Evolutionary conservation across 2,888 invertebrate genomes (phyloP), one percentile per base, ranked within the genome.

Genomic region (Tromatobia lineatoria): DNA sequence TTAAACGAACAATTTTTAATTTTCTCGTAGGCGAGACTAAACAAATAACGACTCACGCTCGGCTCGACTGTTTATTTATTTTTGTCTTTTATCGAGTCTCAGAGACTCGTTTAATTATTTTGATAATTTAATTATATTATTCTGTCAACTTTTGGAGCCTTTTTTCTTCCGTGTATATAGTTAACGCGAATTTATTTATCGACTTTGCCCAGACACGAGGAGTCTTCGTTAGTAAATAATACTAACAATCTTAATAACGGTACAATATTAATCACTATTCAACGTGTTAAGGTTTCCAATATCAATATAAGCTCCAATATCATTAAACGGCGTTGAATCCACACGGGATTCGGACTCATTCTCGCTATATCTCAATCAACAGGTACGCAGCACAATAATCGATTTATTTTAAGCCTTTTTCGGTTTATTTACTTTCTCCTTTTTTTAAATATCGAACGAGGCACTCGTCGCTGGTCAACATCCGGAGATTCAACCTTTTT

Each of bases 251-350:
- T 82, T 74, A 18, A 81, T 29, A 84, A 82, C 82, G 78, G 23
- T 78, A 64, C 38, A 75, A 81, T 81, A 67, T 75, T 84, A 84
- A 84, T 84, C 84, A 84, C 84, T 81, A 81, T 84, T 84, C 84
- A 84, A 84, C 81, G 84, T 81, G 77, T 84, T 78, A 64, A 69
- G 81, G 81, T 25, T 84, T 77, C 54, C 52, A 81, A 84, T 84
- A 84, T 83, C 77, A 59, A 74, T 83, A 77, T 81, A 84, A 84
- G 84, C 70, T 84, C 84, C 74, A 75, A 84, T 80, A 81, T 81
- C 81, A 77, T 78, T 78, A 64, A 83, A 84, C 77, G 57, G 42
- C 74, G 25, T 70, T 70, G 38, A 70, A 78, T 77, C 75, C 71
- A 64, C 66, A 42, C 38, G 18, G 71, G 66, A 83, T 66, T 83